These are phyloP conservation scores for Ophiothrix spiculata DNA, from an alignment of 35 echinoderm and acorn worm species.

Conservation along the genomic window DNA sequence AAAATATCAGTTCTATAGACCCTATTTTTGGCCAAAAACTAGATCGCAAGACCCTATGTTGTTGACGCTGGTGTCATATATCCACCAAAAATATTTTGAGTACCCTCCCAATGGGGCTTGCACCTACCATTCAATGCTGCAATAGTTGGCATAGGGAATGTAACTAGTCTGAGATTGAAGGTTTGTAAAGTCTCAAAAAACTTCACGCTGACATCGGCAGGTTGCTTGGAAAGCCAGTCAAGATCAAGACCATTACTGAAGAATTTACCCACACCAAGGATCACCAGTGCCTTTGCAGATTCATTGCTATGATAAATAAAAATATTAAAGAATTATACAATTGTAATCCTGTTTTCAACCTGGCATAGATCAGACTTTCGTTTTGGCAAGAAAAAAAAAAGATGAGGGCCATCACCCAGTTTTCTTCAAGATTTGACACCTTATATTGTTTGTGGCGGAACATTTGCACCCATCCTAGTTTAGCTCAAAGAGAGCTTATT, in stretches of 20 bases:
- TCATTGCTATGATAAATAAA: slow-evolving; percentile 18
- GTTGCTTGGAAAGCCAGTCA: slow-evolving; percentile 17
- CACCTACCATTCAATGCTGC: slow-evolving; percentile 56
- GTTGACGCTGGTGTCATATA: too few species aligned
- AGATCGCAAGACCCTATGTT: too few species aligned
- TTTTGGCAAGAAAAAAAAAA: too few species aligned
- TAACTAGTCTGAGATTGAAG: background rate
- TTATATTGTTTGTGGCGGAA: too few species aligned
- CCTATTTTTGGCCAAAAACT: too few species aligned
- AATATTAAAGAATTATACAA: background rate
- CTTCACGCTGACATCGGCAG: background rate
- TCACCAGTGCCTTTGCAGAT: slow-evolving; percentile 26
- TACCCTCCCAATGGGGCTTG: too few species aligned
- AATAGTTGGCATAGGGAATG: slow-evolving; percentile 36
- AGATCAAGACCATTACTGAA: slow-evolving; percentile 54
- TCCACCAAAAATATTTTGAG: too few species aligned
- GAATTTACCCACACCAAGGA: slow-evolving; percentile 31
- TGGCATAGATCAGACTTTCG: background rate
- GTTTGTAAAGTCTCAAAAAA: background rate
- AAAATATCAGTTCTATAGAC: too few species aligned
- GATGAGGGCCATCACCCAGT: too few species aligned
- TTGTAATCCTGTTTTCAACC: background rate
- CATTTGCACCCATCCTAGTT: too few species aligned
- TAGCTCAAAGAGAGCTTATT: too few species aligned
- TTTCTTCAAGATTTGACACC: too few species aligned